phyloP scores from a whole-genome alignment of 2,113 vertebrate genomes.

The Zosterops hypoxanthus region DNA sequence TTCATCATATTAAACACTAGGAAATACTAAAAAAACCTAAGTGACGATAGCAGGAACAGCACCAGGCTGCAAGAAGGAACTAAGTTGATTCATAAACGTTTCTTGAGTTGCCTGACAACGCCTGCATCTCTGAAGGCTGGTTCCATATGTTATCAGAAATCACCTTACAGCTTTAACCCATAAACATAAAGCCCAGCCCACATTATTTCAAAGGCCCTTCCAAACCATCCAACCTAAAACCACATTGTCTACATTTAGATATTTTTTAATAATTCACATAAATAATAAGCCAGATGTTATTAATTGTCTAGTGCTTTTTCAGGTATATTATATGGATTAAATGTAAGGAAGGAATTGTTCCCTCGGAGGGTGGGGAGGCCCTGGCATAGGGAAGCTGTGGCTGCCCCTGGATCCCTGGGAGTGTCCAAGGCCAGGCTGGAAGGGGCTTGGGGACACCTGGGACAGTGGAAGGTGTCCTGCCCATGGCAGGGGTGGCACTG shows the following conservation, averaged over 20 bases:
- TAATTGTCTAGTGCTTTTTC: not conserved
- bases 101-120: not conserved
- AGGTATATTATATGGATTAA: not conserved
- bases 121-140: not conserved
- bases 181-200: not conserved
- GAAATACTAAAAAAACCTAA: not conserved
- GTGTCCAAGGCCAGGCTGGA: not conserved
- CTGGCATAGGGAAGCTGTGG: not conserved
- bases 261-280: not conserved
- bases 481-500: not conserved
- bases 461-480: not conserved
- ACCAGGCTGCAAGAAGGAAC: not conserved
- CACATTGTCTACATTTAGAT: not conserved
- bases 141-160: not conserved
- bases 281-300: not conserved
- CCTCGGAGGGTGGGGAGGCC: fast-evolving
- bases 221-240: not conserved
- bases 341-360: not conserved
- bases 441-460: fast-evolving
- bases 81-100: not conserved
- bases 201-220: not conserved
- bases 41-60: not conserved
- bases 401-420: not conserved
- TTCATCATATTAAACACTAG: not conserved
- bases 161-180: not conserved